Conservation (phyloP, 2,888 invertebrate genomes). For the Hyppa rectilinea region DNA sequence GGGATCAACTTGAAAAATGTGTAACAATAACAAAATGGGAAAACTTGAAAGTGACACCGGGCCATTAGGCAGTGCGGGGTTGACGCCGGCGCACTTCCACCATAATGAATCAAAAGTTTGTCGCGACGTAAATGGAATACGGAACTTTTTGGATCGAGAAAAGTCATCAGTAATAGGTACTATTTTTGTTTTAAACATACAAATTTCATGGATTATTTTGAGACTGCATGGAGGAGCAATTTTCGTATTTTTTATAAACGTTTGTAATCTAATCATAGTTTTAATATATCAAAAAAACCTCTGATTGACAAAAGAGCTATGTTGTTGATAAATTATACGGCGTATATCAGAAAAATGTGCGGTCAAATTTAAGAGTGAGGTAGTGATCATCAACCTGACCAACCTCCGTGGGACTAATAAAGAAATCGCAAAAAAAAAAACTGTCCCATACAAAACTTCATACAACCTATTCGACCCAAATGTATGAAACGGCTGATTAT, state of each 20-base stretch:
- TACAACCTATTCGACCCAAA: too few species aligned
- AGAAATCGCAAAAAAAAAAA: too few species aligned
- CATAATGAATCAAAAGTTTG: conserved; percentile 82
- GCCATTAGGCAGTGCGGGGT: conserved; percentile 77
- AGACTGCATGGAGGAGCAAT: not conserved
- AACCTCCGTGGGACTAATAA: too few species aligned
- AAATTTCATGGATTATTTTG: not conserved
- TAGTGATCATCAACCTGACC: too few species aligned
- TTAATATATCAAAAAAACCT: not conserved
- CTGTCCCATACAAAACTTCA: too few species aligned
- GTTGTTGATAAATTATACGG: too few species aligned
- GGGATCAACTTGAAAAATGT: conserved; percentile 84
- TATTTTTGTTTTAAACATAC: conserved; percentile 56
- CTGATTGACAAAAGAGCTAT: too few species aligned
- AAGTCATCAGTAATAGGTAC: conserved; percentile 62
- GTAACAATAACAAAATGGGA: conserved; percentile 83
- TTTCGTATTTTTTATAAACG: too few species aligned
- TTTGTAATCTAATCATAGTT: too few species aligned
- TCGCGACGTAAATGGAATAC: conserved; percentile 72
- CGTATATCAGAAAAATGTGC: too few species aligned
- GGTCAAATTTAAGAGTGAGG: too few species aligned
- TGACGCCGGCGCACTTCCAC: conserved; percentile 66
- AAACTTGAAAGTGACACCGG: conserved; percentile 83
- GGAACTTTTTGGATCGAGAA: conserved; percentile 64
- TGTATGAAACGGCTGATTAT: too few species aligned